Evolutionary conservation across 2,888 invertebrate genomes (phyloP), one percentile per base, ranked within the genome.

Genomic region (Dascillus cervinus): DNA sequence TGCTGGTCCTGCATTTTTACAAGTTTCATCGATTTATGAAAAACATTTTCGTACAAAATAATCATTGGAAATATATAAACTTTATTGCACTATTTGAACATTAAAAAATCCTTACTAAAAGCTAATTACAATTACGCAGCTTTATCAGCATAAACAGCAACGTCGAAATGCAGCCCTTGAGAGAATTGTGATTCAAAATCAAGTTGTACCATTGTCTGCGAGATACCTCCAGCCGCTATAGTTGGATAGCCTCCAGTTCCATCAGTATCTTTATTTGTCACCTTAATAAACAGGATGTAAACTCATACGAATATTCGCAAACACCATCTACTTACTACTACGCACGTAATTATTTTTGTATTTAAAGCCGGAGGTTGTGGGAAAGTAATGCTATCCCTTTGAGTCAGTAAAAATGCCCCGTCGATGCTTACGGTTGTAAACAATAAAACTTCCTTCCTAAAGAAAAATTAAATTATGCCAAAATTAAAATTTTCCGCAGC

Each of bases 1-100:
- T 46, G 48, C 50, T 46, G 34, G 41, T 37, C 32, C 34, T 38
- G 44, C 48, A 48, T 41, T 45, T 48, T 46, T 43, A 39, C 32
- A 29, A 41, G 33, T 35, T 36, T 35, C 29, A 37, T 25, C 28
- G n/a, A n/a, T n/a, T n/a, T n/a, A n/a, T n/a, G n/a, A n/a, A n/a
- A n/a, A n/a, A n/a, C n/a, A n/a, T n/a, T n/a, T n/a, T n/a, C n/a
- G n/a, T n/a, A n/a, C n/a, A n/a, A n/a, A n/a, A n/a, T n/a, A n/a
- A n/a, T n/a, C n/a, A n/a, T n/a, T n/a, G n/a, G n/a, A n/a, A n/a
- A n/a, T n/a, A n/a, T n/a, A n/a, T n/a, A n/a, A n/a, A n/a, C n/a
- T n/a, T n/a, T n/a, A n/a, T n/a, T n/a, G n/a, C n/a, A n/a, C n/a
- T n/a, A n/a, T n/a, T n/a, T n/a, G n/a, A n/a, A n/a, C n/a, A n/a